A percentile compares a stretch with the other conserved stretches of the same genome.
phyloP scores from a whole-genome alignment of 2,888 invertebrate species.

The Matsumyia berberina region DNA sequence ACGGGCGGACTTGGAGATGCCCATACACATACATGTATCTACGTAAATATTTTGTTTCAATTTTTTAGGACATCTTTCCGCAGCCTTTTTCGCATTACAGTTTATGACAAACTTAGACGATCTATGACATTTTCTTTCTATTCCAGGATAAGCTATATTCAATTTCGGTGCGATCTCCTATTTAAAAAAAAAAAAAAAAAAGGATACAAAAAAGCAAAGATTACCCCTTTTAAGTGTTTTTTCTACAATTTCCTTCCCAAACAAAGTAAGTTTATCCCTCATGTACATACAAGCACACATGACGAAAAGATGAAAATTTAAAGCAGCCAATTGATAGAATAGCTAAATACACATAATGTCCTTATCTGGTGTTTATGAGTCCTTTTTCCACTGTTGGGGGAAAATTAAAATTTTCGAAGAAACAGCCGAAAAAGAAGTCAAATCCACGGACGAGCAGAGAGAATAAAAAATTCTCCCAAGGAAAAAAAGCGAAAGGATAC shows the following conservation, averaged over 20 bases:
- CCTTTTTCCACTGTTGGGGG: slow-evolving; percentile 14
- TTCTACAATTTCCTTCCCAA: slow-evolving; percentile 52
- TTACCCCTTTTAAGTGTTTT: slow-evolving; percentile 27
- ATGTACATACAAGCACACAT: neutral
- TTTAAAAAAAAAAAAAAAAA: neutral
- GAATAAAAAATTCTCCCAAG: neutral
- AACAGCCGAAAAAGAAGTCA: slow-evolving; percentile 2
- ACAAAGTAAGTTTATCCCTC: neutral
- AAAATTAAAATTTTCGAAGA: slow-evolving; percentile 18
- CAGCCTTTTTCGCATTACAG: no score
- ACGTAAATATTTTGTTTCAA: no score
- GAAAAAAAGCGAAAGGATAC: slow-evolving; percentile 36
- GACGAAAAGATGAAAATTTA: slow-evolving; percentile 24
- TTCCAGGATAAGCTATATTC: neutral
- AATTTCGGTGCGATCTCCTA: neutral
- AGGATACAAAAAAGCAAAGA: neutral
- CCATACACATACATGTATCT: no score
- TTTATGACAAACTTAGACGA: no score
- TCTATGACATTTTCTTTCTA: neutral
- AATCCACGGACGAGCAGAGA: slow-evolving; percentile 1
- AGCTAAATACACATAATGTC: slow-evolving; percentile 41
- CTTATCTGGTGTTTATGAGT: slow-evolving; percentile 59
- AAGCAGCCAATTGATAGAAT: slow-evolving; percentile 43
- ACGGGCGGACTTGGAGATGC: no score
- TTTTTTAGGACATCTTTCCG: no score